Evolutionary conservation across 35 echinoderm and acorn worm genomes (phyloP).

Genomic region (Diadema setosum): DNA sequence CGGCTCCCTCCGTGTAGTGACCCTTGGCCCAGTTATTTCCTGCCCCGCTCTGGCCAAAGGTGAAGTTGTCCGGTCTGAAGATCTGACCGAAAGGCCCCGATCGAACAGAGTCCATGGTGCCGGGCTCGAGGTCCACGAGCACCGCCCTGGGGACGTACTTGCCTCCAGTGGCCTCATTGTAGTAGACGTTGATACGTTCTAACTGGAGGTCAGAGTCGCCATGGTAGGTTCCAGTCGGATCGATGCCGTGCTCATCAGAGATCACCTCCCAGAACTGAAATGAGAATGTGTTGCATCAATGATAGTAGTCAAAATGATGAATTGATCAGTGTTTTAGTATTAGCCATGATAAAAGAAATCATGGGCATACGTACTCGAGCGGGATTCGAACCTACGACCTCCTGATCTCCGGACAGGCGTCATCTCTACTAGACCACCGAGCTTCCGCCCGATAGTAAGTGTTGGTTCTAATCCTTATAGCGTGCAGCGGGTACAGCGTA

Average conservation of each 20-base stretch:
- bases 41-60: conserved; percentile 96
- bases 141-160: conserved; percentile 87
- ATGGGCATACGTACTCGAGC: too few relatives aligned
- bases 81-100: conserved; percentile 92
- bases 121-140: conserved; percentile 88
- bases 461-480: too few relatives aligned
- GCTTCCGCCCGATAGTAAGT: too few relatives aligned
- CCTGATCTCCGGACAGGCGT: too few relatives aligned
- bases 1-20: conserved; percentile 96
- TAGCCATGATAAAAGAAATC: too few relatives aligned
- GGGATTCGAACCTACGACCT: too few relatives aligned
- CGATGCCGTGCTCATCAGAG: conserved; percentile 93
- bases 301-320: too few relatives aligned
- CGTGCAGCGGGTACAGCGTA: too few relatives aligned
- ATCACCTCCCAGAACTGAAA: conserved; percentile 83
- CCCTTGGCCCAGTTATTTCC: conserved; percentile 99
- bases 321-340: too few relatives aligned
- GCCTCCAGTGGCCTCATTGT: conserved; percentile 75
- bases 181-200: conserved; percentile 92
- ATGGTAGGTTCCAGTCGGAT: conserved; percentile 95
- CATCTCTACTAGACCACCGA: too few relatives aligned
- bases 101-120: conserved; percentile 91
- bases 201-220: conserved; percentile 92
- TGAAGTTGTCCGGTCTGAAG: conserved; percentile 98
- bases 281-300: neutral